Base-by-base conservation (phyloP, 2,797 vertebrate genomes). In the Enteromius thamalakanensis region DNA sequence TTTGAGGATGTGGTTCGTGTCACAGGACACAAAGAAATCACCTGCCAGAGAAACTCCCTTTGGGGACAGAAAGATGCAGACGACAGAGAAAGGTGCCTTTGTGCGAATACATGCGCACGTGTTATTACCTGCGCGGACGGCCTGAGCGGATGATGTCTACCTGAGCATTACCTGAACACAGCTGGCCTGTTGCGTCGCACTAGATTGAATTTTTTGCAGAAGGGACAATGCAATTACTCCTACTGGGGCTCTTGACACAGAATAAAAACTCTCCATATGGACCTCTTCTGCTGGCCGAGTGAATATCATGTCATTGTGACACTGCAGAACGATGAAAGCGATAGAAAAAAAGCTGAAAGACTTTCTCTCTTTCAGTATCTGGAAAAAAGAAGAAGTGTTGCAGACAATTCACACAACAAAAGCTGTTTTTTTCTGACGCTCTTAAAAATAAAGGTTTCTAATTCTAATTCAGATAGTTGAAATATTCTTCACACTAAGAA, bases 121-220 rank as follows among this genome's bases (percentile, higher is more conserved):
- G 69, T 47, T 67, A 81, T 58, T 71, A 29, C 23, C 68, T 47
- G 34, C 2, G 70, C 40, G 76, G 15, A 51, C 4, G 45, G 32
- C 19, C 53, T 40, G 51, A 51, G 72, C 40, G 79, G 74, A 76
- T 84, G 45, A 65, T 71, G 72, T 80, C 86, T 85, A 84, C 76
- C 84, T 86, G 77, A 72, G 76, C 83, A 71, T 84, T 76, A 85
- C 42, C 76, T 86, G 88, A 86, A 86, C 88, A 88, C 87, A 88
- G 86, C 88, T 88, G 87, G 87, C 81, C 70, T 77, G n/a, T 76
- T 72, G 65, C 75, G 77, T 79, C 9, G 69, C 82, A 29, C 58
- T 60, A 88, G 84, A 87, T 87, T 87, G 84, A 87, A 80, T 89
- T 83, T 85, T 81, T 84, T 84, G 79, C 76, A 49, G 65, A 81